Percentiles rank a stretch among this genome's conserved stretches.
phyloP scores from a whole-genome alignment of 2,113 vertebrate genomes.

The Andinoacara biseriatus region DNA sequence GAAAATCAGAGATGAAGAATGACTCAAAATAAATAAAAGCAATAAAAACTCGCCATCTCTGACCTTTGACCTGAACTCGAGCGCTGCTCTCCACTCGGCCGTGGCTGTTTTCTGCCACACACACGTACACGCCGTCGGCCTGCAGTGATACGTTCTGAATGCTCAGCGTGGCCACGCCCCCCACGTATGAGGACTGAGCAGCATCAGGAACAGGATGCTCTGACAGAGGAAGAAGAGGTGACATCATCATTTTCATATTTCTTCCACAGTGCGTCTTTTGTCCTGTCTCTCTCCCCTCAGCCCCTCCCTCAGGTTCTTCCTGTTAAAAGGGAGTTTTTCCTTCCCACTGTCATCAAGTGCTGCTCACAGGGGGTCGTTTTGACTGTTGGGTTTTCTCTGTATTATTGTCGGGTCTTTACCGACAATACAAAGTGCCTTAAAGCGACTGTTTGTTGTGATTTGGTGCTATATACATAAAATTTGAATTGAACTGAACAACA shows the following conservation, averaged over 20 bases:
- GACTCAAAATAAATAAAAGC: not conserved
- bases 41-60: not conserved
- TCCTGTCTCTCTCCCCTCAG: too few relatives aligned
- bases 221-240: not conserved
- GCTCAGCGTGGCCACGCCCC: conserved; percentile 78
- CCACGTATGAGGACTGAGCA: conserved; percentile 58
- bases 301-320: too few relatives aligned
- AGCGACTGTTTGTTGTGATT: too few relatives aligned
- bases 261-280: too few relatives aligned
- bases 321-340: too few relatives aligned
- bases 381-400: too few relatives aligned
- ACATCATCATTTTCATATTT: not conserved
- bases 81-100: not conserved
- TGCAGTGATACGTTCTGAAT: conserved; percentile 83
- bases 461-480: too few relatives aligned
- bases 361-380: too few relatives aligned
- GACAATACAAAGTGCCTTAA: too few relatives aligned
- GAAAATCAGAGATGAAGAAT: too few relatives aligned
- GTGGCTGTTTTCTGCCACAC: conserved; percentile 81
- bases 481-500: not conserved
- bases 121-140: conserved; percentile 84
- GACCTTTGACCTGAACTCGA: conserved; percentile 20
- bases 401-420: too few relatives aligned
- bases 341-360: too few relatives aligned
- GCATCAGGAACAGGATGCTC: not conserved